Evolutionary conservation across 2,888 invertebrate species (phyloP).

Genomic region (Ophion ellenae): DNA sequence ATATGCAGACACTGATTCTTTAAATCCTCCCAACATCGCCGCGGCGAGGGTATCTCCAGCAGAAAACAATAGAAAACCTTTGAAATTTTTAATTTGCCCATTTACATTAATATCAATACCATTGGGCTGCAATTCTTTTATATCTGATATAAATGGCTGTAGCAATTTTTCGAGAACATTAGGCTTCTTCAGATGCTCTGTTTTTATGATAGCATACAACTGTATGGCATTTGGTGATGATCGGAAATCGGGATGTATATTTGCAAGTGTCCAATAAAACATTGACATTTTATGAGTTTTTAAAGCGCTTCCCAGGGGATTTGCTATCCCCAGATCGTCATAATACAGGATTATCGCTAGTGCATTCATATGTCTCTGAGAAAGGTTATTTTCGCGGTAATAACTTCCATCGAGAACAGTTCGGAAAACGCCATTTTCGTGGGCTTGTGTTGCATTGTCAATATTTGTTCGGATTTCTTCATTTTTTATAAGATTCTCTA

Average conservation of each 20-base stretch:
- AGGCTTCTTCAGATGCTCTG: no score
- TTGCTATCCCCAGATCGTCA: constrained; percentile 68
- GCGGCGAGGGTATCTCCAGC: constrained; percentile 67
- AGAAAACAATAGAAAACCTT: no score
- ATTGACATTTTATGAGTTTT: constrained; percentile 66
- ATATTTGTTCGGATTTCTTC: constrained; percentile 58
- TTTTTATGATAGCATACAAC: no score
- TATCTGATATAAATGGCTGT: no score
- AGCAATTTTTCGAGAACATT: no score
- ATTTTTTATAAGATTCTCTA: constrained; percentile 63
- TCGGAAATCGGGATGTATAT: constrained; percentile 65
- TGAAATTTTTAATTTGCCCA: no score
- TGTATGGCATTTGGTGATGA: constrained; percentile 35
- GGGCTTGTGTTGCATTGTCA: constrained; percentile 44
- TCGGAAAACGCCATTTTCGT: constrained; percentile 50
- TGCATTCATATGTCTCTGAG: constrained; percentile 61
- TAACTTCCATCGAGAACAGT: constrained; percentile 66
- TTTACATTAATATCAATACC: no score
- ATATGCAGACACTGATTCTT: constrained; percentile 67
- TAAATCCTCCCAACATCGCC: constrained; percentile 68
- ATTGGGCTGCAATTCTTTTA: no score
- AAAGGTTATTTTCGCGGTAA: constrained; percentile 67
- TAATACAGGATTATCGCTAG: constrained; percentile 70
- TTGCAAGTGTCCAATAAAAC: constrained; percentile 69
- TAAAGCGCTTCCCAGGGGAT: constrained; percentile 66